Conservation (phyloP, 2,797 vertebrate species). For the Natrix natrix region DNA sequence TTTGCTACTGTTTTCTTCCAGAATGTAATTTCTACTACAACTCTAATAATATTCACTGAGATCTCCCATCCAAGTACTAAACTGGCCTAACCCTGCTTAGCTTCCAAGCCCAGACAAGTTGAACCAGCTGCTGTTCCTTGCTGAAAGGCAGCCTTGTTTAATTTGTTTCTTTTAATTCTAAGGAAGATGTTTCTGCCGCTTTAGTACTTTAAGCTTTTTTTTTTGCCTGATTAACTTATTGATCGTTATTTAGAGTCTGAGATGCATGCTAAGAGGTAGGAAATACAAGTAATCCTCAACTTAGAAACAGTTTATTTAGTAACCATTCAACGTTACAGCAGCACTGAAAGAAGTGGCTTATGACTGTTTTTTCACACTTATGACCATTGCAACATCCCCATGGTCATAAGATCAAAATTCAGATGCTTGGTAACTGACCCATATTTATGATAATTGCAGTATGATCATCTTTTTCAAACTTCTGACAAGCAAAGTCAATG, state of each 20-base stretch:
- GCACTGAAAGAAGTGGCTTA: not conserved
- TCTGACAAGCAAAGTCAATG: too few relatives aligned
- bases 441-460: too few relatives aligned
- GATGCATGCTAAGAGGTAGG: not conserved
- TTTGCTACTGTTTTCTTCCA: not conserved
- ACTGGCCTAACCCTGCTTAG: not conserved
- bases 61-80: not conserved
- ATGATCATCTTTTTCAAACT: too few relatives aligned
- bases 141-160: not conserved
- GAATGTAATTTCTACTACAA: not conserved
- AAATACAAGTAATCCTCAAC: not conserved
- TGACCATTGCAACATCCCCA: too few relatives aligned
- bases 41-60: not conserved
- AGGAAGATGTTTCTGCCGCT: not conserved
- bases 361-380: too few relatives aligned
- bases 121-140: not conserved
- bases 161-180: not conserved
- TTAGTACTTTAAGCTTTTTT: not conserved
- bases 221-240: not conserved
- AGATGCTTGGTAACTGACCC: too few relatives aligned
- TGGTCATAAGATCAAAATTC: too few relatives aligned
- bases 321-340: not conserved
- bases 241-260: not conserved
- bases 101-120: not conserved
- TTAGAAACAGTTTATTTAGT: not conserved